Evolutionary conservation across 2,113 vertebrate genomes (phyloP).

Genomic region (Saccopteryx bilineata): DNA sequence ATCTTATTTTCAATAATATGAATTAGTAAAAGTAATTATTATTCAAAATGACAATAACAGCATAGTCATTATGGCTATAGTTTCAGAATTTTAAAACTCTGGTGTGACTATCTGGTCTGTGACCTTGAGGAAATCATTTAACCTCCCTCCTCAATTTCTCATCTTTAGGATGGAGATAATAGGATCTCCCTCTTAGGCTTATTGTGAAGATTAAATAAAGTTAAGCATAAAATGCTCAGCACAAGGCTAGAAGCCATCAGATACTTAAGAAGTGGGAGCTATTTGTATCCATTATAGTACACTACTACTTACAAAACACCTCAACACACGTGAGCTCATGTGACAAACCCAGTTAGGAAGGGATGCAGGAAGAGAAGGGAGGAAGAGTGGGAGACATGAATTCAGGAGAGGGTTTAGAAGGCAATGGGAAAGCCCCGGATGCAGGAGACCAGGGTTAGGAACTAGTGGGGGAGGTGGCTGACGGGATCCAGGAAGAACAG

Average conservation of each 20-base stretch:
- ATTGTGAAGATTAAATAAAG: constrained; percentile 14
- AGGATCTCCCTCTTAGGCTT: neutral
- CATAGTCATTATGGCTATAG: neutral
- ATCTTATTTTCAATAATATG: neutral
- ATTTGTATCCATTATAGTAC: neutral
- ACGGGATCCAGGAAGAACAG: neutral
- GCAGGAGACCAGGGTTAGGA: neutral
- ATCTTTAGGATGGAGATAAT: neutral
- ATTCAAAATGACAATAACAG: neutral
- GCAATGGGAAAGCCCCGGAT: neutral
- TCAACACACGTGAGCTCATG: fast-evolving
- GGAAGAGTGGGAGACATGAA: neutral
- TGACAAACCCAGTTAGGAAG: neutral
- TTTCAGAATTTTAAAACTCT: constrained; percentile 41
- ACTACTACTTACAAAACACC: neutral
- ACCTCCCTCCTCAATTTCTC: neutral
- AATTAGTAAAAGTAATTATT: neutral
- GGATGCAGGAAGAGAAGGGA: neutral
- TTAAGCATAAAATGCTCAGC: neutral
- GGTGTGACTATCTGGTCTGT: neutral
- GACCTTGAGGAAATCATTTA: neutral
- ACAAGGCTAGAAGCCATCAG: neutral
- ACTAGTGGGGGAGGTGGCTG: no score
- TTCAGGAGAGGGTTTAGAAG: neutral
- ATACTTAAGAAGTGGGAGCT: neutral